Conservation (phyloP, 1,140 invertebrate species). For the Papilio polyxenes region DNA sequence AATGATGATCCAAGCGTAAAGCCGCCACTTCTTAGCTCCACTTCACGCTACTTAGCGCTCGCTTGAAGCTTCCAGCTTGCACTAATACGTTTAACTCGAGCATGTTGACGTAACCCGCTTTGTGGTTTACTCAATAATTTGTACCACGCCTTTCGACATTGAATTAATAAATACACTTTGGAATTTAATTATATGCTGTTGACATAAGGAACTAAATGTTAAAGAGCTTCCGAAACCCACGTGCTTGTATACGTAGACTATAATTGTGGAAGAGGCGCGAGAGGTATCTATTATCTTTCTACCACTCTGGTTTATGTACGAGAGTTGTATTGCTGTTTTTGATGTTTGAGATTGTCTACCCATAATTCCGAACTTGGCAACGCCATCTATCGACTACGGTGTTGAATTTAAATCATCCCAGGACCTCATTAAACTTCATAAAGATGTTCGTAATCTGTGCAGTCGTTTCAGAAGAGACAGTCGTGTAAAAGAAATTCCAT, state of each 20-base stretch:
- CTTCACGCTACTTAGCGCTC: constrained; percentile 19
- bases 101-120: constrained; percentile 22
- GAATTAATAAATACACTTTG: constrained; percentile 2
- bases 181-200: constrained; percentile 1
- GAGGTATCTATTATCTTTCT: no score
- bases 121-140: constrained; percentile 23
- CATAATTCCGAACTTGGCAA: no score
- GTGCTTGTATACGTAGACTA: no score
- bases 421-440: no score
- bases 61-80: background rate
- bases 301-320: no score
- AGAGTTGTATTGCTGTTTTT: no score
- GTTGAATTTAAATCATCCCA: no score
- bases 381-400: no score
- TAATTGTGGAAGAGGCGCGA: no score
- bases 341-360: no score
- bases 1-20: constrained; percentile 24
- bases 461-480: background rate
- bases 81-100: constrained; percentile 24
- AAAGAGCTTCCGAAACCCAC: background rate
- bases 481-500: background rate
- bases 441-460: no score
- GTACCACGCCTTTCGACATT: constrained; percentile 12
- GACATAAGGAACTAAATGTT: background rate
- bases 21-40: constrained; percentile 21